Evolutionary conservation across 1,140 invertebrate genomes (phyloP).

Genomic region (Neotoxoptera formosana): DNA sequence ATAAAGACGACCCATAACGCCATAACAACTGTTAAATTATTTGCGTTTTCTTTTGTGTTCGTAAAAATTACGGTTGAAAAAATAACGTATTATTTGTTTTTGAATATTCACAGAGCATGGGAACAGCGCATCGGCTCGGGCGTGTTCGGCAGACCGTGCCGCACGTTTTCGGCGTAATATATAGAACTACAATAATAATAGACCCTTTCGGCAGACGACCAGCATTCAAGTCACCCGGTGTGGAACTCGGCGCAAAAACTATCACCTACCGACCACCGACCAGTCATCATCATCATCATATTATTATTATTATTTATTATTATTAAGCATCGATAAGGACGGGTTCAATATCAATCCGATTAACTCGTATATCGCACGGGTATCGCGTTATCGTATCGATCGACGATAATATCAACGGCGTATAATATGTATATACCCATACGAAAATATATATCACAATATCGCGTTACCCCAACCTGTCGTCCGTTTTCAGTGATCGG

Average conservation of each 20-base stretch:
- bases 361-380: background rate
- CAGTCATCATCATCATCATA: background rate
- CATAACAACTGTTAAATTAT: background rate
- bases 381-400: background rate
- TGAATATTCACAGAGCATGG: background rate
- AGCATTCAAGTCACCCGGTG: conserved; percentile 21
- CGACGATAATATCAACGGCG: background rate
- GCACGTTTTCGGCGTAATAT: background rate
- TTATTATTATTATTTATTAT: too few species aligned
- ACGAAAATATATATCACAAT: background rate
- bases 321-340: background rate
- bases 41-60: background rate
- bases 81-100: background rate
- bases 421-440: background rate
- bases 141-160: background rate
- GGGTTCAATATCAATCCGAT: background rate
- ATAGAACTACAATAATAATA: background rate
- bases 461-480: background rate
- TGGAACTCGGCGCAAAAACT: background rate
- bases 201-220: background rate
- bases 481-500: background rate
- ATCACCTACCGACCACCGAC: background rate
- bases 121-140: background rate
- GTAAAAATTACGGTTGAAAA: background rate
- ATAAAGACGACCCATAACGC: background rate